A percentile compares a stretch with the other conserved stretches of the same genome.
These are phyloP conservation scores for Cephus pygmeus DNA, from an alignment of 2,888 invertebrate genomes.

Conservation along the genomic window DNA sequence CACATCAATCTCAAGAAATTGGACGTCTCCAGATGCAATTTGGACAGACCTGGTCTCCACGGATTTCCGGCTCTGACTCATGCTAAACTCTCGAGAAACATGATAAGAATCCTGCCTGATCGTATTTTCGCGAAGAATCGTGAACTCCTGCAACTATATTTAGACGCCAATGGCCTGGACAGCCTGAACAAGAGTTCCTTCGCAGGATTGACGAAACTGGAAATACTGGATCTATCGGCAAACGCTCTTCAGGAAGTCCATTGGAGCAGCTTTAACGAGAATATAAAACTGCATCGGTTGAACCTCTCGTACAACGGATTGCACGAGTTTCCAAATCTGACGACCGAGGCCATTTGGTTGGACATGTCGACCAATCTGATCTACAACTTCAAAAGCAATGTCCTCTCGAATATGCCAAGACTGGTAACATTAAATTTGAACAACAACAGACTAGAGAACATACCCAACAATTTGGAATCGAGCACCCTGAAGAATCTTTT, in stretches of 20 bases:
- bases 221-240: constrained; percentile 75
- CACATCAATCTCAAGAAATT: constrained; percentile 51
- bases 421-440: constrained; percentile 74
- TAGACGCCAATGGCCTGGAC: constrained; percentile 76
- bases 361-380: constrained; percentile 53
- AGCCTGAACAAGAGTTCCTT: constrained; percentile 73
- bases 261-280: constrained; percentile 71
- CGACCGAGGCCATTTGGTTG: constrained; percentile 33
- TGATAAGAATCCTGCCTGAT: constrained; percentile 71
- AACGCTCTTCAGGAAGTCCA: constrained; percentile 75
- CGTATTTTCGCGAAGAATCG: constrained; percentile 74
- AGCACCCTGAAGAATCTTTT: constrained; percentile 71
- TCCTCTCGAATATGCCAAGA: constrained; percentile 66
- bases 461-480: constrained; percentile 74
- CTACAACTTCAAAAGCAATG: constrained; percentile 31
- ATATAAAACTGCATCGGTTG: constrained; percentile 71
- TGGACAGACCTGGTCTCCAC: constrained; percentile 67
- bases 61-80: constrained; percentile 73
- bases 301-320: constrained; percentile 69
- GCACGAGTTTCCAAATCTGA: constrained; percentile 42
- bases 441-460: constrained; percentile 73
- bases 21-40: constrained; percentile 55
- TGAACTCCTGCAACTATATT: constrained; percentile 72
- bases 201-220: constrained; percentile 69
- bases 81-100: constrained; percentile 73